Evolutionary conservation across 2,797 vertebrate genomes (phyloP), one percentile per base, ranked within the genome.

Genomic region (Dromococcyx pavoninus): DNA sequence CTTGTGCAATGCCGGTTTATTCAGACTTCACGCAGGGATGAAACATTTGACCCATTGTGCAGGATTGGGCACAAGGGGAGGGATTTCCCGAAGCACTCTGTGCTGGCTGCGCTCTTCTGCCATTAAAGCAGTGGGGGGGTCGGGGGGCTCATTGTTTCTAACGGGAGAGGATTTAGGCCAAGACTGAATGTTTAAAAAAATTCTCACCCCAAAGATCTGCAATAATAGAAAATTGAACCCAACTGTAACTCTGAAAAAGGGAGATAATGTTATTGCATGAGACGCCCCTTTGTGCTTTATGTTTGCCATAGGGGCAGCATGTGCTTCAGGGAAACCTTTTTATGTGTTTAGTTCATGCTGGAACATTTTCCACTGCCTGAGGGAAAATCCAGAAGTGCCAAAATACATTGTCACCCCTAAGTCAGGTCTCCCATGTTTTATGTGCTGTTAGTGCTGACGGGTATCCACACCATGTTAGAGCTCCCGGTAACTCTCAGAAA

Each of bases 191-290:
- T 64, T 79, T 84, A 4, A 67, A 71, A 89, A 73, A 89, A 72
- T 87, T 77, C 80, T 91, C 77, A 88, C 67, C 76, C 73, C 67
- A 90, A 95, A 79, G 73, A 86, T 93, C 67, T 54, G 60, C 84
- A 84, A 28, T 76, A 92, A 91, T 30, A 76, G 89, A 88, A 96
- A 94, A 93, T 57, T 92, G 90, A 94, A 95, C 86, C 48, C 88
- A 87, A 91, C 80, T 86, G 77, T 88, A 91, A 39, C 41, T 70
- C 76, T 21, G 35, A 66, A 73, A 92, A 71, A 75, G 28, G 60
- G 44, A 78, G 70, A 60, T 56, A n/a, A 58, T 85, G 35, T 57
- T 94, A 7, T 48, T 51, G 51, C 56, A 5, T 56, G 72, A 86
- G 66, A 17, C 21, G 5, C 67, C 57, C 17, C 85, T 67, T 70